Base-by-base conservation (phyloP, 2,888 invertebrate species). In the Dicroscelio sp. region DNA sequence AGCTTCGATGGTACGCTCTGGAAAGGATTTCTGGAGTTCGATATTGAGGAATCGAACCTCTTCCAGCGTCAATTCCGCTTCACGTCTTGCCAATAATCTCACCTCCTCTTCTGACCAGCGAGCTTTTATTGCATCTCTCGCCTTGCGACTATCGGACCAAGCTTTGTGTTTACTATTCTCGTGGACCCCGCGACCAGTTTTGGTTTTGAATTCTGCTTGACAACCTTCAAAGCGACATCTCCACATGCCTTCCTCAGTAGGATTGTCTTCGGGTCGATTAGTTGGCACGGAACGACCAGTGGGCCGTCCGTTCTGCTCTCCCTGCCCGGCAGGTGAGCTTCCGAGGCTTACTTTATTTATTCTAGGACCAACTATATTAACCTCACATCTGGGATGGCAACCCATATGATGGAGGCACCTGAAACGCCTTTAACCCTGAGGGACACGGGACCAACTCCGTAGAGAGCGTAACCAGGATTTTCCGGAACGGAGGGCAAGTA, bases 171-270 rank as follows among this genome's bases (percentile, higher is more conserved):
- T 38, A 0, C 52, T 0, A 10, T 76, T 38, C 2, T 86, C 76
- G 43, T 90, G 86, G 0, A 86, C 60, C 4, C 90, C 90, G 20
- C 82, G 33, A 0, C 90, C 90, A 10, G 23, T 67, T 20, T 55
- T 60, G 1, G 76, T 63, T 0, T 30, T 12, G 25, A 69, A 86
- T 0, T 27, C 23, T 6, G 30, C 12, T 0, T 17, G 2, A 31
- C 90, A 90, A 20, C 33, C 76, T 4, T 60, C 55, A 43, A n/a
- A 58, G 1, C 76, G 55, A 17, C 76, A 76, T 6, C 12, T 31
- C 55, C 58, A 75, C 17, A 0, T 75, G 2, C 55, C 75, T 5
- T 55, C 25, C 14, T 1, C n/a, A 17, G n/a, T 25, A 5, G 75
- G 58, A 2, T 35, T 35, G 14, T 69, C 67, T 25, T 60, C 58